phyloP scores from a whole-genome alignment of 2,113 vertebrate genomes.

The Crotalus viridis region DNA sequence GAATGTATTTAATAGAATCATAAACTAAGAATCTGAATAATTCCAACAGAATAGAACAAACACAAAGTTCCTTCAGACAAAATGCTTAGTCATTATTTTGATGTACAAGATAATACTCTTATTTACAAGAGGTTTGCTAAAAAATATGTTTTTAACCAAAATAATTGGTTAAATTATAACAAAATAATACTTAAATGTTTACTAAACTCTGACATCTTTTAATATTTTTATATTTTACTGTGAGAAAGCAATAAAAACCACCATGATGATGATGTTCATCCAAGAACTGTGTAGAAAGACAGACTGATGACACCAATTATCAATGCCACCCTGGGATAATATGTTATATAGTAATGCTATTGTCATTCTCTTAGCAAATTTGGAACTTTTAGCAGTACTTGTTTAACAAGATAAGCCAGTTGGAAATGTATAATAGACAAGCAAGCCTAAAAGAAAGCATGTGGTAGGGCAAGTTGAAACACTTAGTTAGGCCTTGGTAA shows the following conservation, averaged over 20 bases:
- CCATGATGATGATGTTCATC: neutral
- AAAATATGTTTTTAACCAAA: neutral
- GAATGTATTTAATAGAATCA: neutral
- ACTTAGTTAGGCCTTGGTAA: conserved; percentile 59
- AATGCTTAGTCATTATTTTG: neutral
- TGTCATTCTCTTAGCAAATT: conserved; percentile 56
- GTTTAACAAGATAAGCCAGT: conserved; percentile 75
- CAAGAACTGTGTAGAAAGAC: conserved; percentile 27
- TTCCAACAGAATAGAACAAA: neutral
- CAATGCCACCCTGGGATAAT: conserved; percentile 23
- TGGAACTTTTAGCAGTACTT: conserved; percentile 61
- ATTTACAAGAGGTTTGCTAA: neutral
- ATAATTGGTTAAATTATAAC: no score
- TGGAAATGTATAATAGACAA: conserved; percentile 69
- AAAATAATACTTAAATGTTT: neutral
- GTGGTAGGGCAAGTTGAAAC: conserved; percentile 62
- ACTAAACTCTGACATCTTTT: neutral
- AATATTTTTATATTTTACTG: conserved; percentile 20
- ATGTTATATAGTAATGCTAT: conserved; percentile 46
- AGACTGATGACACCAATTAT: conserved; percentile 16
- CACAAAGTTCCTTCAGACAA: neutral
- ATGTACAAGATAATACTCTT: neutral
- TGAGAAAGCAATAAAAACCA: neutral
- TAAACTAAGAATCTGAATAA: neutral
- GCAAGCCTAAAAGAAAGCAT: conserved; percentile 65